Base-by-base conservation (phyloP, 2,888 invertebrate species). In the Thyatira batis region DNA sequence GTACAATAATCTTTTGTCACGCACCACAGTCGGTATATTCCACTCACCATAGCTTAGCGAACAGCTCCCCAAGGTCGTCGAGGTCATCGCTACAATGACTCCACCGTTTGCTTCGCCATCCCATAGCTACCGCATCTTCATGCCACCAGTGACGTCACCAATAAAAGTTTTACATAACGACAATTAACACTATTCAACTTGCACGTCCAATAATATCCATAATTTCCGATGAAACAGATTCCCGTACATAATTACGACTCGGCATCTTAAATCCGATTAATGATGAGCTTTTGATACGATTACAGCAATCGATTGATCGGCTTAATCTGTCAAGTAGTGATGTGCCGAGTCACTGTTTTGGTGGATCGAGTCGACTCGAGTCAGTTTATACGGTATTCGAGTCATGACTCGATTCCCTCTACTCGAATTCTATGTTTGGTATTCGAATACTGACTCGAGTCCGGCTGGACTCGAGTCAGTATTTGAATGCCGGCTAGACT, bases 61-160 rank as follows among this genome's bases (percentile, higher is more conserved):
- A 77, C 58, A 68, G 52, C 30, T 60, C 60, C 20, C 60, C 82
- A 84, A 87, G 85, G 84, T 80, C 77, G 43, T 57, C 54, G 55
- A 78, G 80, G 78, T 85, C 82, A 70, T 78, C 75, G 74, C 63
- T 69, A 57, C 63, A 62, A 58, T 63, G 63, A 60, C 62, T 68
- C 74, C 76, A 77, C 58, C 72, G 65, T 55, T 68, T 75, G 67
- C 73, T 76, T 39, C 74, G 73, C 73, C 78, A 80, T 52, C 72
- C 71, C 75, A 74, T 76, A 57, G 65, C 64, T 60, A 63, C 59
- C 46, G 52, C 61, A 64, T 65, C 50, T 44, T 60, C 60, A 60
- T 60, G 58, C 50, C 49, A 50, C 33, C 27, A 11, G 8, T 17
- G 39, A 20, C 25, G 28, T 5, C 8, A 49, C 10, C 6, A 20